Base-by-base conservation (phyloP, 37 sponge, comb jelly and placozoan genomes). In the Theonella swinhoei region DNA sequence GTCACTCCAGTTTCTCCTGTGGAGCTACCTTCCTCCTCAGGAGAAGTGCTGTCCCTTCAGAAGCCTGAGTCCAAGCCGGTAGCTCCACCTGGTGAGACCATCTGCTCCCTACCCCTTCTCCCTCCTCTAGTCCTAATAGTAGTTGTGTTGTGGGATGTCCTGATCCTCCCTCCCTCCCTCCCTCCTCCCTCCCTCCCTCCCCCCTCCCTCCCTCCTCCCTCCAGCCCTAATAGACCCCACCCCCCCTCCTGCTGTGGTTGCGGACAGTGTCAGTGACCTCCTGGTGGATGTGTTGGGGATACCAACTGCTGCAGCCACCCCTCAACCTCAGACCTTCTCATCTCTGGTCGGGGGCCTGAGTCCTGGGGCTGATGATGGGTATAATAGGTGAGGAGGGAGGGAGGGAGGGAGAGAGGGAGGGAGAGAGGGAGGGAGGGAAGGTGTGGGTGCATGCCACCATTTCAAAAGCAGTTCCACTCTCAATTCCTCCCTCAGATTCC, bases 331-430 rank as follows among this genome's bases (percentile, higher is more conserved):
- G 1, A 4, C 35, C 54, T 2, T 39, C 37, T n/a, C 58, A 40
- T 23, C 54, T n/a, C 75, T 37, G 39, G 54, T 47, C 11, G 26
- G 26, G 34, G 76, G 36, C 31, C 80, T 89, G 1, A 80, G 85
- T 34, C 80, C 85, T 26, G 90, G 85, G 17, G 69, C 83, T 25
- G 85, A 84, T 43, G 80, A 68, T 19, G 85, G 85, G 0, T 85
- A 40, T 78, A 37, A 29, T 2, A 85, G 59, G 67, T 77, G 24
- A 1, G 78, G 3, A 19, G n/a, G n/a, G n/a, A n/a, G n/a, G n/a
- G n/a, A n/a, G n/a, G n/a, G n/a, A n/a, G n/a, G n/a, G n/a, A n/a
- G n/a, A n/a, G n/a, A n/a, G n/a, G n/a, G n/a, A n/a, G n/a, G n/a
- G n/a, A n/a, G n/a, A n/a, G n/a, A n/a, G n/a, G n/a, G n/a, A n/a